Evolutionary conservation across 1,140 invertebrate genomes (phyloP).

Genomic region (Bombus vancouverensis): DNA sequence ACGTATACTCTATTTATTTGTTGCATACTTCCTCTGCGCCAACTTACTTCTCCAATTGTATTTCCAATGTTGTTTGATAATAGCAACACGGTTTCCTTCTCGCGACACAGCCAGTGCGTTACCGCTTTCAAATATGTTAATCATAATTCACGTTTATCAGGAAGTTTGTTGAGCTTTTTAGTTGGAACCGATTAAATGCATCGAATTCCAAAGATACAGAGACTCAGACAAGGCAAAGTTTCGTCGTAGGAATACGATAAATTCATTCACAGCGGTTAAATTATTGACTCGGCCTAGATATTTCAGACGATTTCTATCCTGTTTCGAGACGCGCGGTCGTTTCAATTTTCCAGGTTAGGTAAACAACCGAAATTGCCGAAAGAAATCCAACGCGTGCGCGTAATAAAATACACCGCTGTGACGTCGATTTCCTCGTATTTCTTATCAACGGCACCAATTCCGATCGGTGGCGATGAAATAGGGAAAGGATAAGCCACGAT

Average conservation of each 20-base stretch:
- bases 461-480: no score
- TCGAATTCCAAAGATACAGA: background rate
- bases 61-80: background rate
- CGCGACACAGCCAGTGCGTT: no score
- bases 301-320: slow-evolving; percentile 19
- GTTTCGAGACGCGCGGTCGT: slow-evolving; percentile 1
- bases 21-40: background rate
- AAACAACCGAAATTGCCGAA: slow-evolving; percentile 15
- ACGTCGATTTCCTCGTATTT: slow-evolving; percentile 19
- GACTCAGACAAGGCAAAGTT: background rate
- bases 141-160: background rate
- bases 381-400: background rate
- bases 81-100: background rate
- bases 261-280: slow-evolving; percentile 25
- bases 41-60: background rate
- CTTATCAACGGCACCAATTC: slow-evolving; percentile 32
- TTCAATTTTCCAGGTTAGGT: slow-evolving; percentile 28
- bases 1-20: background rate
- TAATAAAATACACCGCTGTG: background rate
- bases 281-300: slow-evolving; percentile 28
- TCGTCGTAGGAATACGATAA: background rate
- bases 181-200: background rate
- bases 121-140: background rate
- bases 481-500: background rate
- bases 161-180: background rate